Evolutionary conservation across 2,888 invertebrate genomes (phyloP), one percentile per base, ranked within the genome.

Genomic region (Oscheius sp.): DNA sequence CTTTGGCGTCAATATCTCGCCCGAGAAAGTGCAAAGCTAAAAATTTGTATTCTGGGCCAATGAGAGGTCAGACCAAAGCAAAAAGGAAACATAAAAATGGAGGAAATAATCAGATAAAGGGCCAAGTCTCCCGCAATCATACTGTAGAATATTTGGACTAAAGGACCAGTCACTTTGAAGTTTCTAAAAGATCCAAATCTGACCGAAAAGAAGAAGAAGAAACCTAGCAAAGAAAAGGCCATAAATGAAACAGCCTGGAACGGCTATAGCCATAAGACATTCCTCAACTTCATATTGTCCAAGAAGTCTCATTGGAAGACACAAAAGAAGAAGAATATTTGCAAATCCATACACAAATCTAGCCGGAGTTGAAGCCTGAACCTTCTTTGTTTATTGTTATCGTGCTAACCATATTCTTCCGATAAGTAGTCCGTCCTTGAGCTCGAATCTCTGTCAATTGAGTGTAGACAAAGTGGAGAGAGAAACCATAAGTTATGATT

Each of bases 71-170:
- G 93, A 42, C 96, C 93, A 89, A 96, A 96, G 0, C 95, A 94
- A 88, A 98, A 98, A 23, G 95, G 95, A 82, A 95, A 92, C 6
- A 97, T 90, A 34, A 97, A 93, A 82, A 98, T 93, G 78, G 91
- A 91, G 88, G 96, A 97, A 87, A 98, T 98, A 80, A 97, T 95
- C 75, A 94, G 94, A 87, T 98, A 98, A 29, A 96, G 94, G 87
- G 96, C 91, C 93, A 98, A 94, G 89, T 98, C 98, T 46, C 96
- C 96, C 0, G 93, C 93, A 87, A 96, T 94, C 96, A 98, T 98
- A 85, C 94, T 94, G 90, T 95, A 97, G 81, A 98, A 95, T 96
- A 98, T 97, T 12, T 96, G 96, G 71, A 98, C 96, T 88, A 97
- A 98, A 0, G 97, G 96, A 48, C 98, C 98, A 0, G 96, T 98